Percentiles rank a stretch among this genome's conserved stretches.
These are phyloP conservation scores for Gryllus bimaculatus DNA, from an alignment of 1,140 invertebrate genomes.

Conservation along the genomic window DNA sequence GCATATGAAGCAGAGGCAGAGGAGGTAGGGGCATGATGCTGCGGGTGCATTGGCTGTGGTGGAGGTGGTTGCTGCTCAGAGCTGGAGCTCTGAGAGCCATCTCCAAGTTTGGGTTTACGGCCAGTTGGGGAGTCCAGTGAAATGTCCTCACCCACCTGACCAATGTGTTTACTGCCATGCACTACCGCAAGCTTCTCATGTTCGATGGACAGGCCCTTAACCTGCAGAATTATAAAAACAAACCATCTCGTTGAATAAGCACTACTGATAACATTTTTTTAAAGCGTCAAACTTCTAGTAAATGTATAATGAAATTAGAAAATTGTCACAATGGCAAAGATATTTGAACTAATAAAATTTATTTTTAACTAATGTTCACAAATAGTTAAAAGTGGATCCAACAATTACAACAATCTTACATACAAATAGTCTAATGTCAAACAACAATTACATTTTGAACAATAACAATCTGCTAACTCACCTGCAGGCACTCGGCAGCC, in stretches of 20 bases:
- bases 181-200: constrained; percentile 62
- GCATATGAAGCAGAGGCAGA: constrained; percentile 32
- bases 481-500: constrained; percentile 80
- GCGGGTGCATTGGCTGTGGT: constrained; percentile 9
- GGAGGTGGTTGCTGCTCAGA: constrained; percentile 9
- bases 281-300: neutral
- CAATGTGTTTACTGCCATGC: constrained; percentile 42
- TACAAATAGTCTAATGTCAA: no score
- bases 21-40: constrained; percentile 31
- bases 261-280: neutral
- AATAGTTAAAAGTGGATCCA: no score
- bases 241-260: neutral
- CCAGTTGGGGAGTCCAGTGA: constrained; percentile 26
- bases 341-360: no score
- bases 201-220: constrained; percentile 68
- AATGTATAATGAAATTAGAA: no score
- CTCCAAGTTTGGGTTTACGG: constrained; percentile 26
- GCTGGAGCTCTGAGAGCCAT: constrained; percentile 32
- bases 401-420: no score
- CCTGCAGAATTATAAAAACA: constrained; percentile 37
- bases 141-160: constrained; percentile 21
- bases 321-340: no score
- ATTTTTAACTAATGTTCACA: no score
- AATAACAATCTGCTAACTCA: constrained; percentile 28
- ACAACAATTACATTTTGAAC: no score